Evolutionary conservation across 2,797 vertebrate species (phyloP), one percentile per base, ranked within the genome.

Genomic region (Sebastes hubbsi): DNA sequence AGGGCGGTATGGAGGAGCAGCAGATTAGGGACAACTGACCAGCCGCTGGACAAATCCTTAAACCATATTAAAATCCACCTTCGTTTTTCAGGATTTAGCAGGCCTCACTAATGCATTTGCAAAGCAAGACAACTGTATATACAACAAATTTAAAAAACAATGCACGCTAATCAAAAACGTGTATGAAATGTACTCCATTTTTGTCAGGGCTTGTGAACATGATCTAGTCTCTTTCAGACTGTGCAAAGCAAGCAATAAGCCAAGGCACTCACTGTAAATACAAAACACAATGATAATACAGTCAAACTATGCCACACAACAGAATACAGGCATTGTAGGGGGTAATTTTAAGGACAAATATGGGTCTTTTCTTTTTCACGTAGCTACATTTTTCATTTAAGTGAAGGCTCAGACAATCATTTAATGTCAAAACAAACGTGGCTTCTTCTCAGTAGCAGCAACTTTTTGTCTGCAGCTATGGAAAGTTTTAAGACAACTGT

Each of bases 1-100:
- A 94, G 77, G 73, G 74, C 27, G 22, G 49, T 84, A 72, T 63
- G 66, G 64, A 87, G 62, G 74, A 73, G 60, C 64, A 77, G 72
- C 79, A 82, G 82, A 56, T 86, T 30, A 22, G 4, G 32, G 58
- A 24, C 18, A 55, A 89, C 25, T 5, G 34, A 56, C 14, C 18
- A 72, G 49, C 18, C 29, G 20, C 27, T 36, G 25, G 7, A 73
- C 9, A 46, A 5, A 66, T 72, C 42, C 14, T 70, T 8, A 32
- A 1, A 54, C 55, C 16, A 22, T n/a, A 18, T 6, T 12, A 25
- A 25, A 14, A 69, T 58, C 29, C 3, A 66, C 4, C 13, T 68
- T 20, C 0, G 0, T 34, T 72, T 49, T 52, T 24, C 24, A 72
- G 22, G 60, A 59, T 55, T 74, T 30, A 34, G 14, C 27, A 62